Base-by-base conservation (phyloP, 2,113 vertebrate genomes). In the Panthera tigris region DNA sequence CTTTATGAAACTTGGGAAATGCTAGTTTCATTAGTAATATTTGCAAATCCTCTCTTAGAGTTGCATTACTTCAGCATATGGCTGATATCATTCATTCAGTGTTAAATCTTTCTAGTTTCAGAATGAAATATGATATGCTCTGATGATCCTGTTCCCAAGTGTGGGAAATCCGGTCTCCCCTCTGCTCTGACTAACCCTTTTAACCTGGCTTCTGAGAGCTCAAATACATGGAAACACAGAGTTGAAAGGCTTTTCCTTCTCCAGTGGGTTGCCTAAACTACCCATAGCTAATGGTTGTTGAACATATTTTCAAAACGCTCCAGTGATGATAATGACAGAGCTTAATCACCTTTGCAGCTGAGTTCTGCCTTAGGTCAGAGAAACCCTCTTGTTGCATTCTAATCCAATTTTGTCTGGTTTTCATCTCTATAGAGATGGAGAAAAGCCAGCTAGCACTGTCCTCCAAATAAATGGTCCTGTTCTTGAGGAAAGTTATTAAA, bases 401-500 rank as follows among this genome's bases (percentile, higher is more conserved):
- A 89, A 97, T 96, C 80, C 57, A 84, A 71, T 98, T 97, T 96
- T 84, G 76, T 91, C 50, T 95, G 89, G 48, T 89, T 94, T 84
- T 95, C 50, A 96, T 96, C 74, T 97, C 80, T 90, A 5, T 52
- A 88, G 87, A 97, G 76, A 96, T 65, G 29, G 87, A 95, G 83
- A 69, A 83, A 96, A 96, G 65, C 83, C 83, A 96, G 87, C 45
- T 76, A 84, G 66, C 80, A 52, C 86, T 55, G 31, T 96, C 50
- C 48, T 96, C 87, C 55, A 96, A 95, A 94, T 68, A 96, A 96
- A 92, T 36, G 21, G 4, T 78, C 33, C 66, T 78, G 7, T 92
- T 94, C 87, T 93, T 12, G 25, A 94, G 39, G 83, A 92, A 86
- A 87, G 36, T 87, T 78, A 85, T 95, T 98, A 93, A 95, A 89